phyloP scores from a whole-genome alignment of 2,888 invertebrate species.

The Drosophila birchii region DNA sequence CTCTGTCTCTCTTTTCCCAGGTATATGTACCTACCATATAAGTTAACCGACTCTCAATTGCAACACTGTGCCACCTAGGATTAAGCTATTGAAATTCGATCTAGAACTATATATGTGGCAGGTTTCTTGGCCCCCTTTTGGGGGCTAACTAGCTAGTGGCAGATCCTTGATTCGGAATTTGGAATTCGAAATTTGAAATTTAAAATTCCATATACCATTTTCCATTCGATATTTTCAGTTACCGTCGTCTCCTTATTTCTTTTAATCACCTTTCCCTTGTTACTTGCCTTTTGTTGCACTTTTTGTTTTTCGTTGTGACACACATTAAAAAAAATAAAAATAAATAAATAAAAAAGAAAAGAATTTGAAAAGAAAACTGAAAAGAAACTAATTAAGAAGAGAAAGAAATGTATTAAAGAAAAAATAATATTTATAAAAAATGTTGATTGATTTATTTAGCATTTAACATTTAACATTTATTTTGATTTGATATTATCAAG shows the following conservation, averaged over 20 bases:
- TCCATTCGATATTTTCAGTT: conserved; percentile 19
- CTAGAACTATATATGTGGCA: neutral
- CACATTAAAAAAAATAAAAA: conserved; percentile 3
- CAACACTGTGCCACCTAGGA: conserved; percentile 34
- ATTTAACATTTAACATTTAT: conserved; percentile 46
- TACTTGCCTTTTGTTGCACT: conserved; percentile 44
- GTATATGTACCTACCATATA: conserved; percentile 47
- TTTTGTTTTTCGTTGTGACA: conserved; percentile 49
- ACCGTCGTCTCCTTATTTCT: conserved; percentile 15
- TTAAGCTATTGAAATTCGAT: conserved; percentile 25
- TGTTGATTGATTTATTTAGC: conserved; percentile 42
- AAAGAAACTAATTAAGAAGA: conserved; percentile 22
- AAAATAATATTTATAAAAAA: conserved; percentile 13
- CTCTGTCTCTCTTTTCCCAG: conserved; percentile 59
- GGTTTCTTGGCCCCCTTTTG: conserved; percentile 14
- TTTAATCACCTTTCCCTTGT: conserved; percentile 3
- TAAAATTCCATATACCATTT: conserved; percentile 3
- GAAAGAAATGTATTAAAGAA: conserved; percentile 12
- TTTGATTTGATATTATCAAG: conserved; percentile 86
- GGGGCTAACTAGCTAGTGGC: conserved; percentile 4
- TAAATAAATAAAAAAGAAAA: neutral
- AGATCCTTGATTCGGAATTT: conserved; percentile 6
- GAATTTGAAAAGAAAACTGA: conserved; percentile 15
- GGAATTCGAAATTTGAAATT: neutral
- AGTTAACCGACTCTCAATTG: conserved; percentile 21